phyloP scores from a whole-genome alignment of 2,113 vertebrate species.

The cattle (Bos taurus) region ARS-UCD2.0 NC_037331.1:47015501-47016000 shows the following conservation, averaged over 20 bases:
- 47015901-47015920: too few species aligned
- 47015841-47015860: background rate
- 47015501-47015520: background rate
- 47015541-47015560: background rate
- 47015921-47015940: too few species aligned
- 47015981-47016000: too few species aligned
- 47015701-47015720: rapidly evolving
- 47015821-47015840: background rate
- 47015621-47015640: background rate
- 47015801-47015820: background rate
- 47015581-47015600: background rate
- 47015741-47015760: background rate
- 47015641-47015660: background rate
- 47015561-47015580: background rate
- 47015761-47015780: background rate
- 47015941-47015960: too few species aligned
- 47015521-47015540: background rate
- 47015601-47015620: background rate
- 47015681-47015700: background rate
- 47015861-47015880: too few species aligned
- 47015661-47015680: background rate
- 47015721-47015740: background rate
- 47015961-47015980: too few species aligned
- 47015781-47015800: background rate
- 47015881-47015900: too few species aligned